Base-by-base conservation (phyloP, 2,113 vertebrate genomes). In the Catagonus wagneri region DNA sequence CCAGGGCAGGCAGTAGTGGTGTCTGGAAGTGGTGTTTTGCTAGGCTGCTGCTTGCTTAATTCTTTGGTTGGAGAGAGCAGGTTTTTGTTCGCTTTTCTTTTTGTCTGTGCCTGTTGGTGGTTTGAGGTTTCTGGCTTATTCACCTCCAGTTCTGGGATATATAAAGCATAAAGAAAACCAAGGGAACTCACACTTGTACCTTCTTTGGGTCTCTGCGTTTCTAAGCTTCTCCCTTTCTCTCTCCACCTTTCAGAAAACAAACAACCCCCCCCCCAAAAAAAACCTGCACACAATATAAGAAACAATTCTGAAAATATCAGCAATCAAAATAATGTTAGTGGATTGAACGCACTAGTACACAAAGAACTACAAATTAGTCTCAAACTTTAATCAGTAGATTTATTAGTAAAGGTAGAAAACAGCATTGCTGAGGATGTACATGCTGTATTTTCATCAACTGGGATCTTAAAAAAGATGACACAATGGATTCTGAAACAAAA, bases 401-500 rank as follows among this genome's bases (percentile, higher is more conserved):
- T 60, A 60, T 60, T 60, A 60, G 58, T 44, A 71, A 63, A 71
- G 63, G 36, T 10, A 80, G 4, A 9, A 29, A 83, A 10, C 7
- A 20, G 15, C 58, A 52, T 39, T 63, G 52, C 50, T 23, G 50
- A 66, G 60, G 36, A 60, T 87, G 25, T 12, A 52, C 11, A 32
- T 16, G 23, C 61, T 65, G 5, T 13, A 19, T 39, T 61, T 83
- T 83, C 50, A 27, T 74, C 27, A 22, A 66, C 66, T 68, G 36
- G 52, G 50, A 20, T 61, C 68, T 96, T 61, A 63, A 20, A 94
- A 52, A 58, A 75, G 60, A 96, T 68, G 61, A 94, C 27, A 27
- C 75, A 92, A 16, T 54, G 27, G 92, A 96, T 87, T 69, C 89
- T 92, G 76, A 91, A 94, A 94, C 13, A 75, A 44, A 85, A 23